Base-by-base conservation (phyloP, 2,113 vertebrate genomes). In the Gobius niger region DNA sequence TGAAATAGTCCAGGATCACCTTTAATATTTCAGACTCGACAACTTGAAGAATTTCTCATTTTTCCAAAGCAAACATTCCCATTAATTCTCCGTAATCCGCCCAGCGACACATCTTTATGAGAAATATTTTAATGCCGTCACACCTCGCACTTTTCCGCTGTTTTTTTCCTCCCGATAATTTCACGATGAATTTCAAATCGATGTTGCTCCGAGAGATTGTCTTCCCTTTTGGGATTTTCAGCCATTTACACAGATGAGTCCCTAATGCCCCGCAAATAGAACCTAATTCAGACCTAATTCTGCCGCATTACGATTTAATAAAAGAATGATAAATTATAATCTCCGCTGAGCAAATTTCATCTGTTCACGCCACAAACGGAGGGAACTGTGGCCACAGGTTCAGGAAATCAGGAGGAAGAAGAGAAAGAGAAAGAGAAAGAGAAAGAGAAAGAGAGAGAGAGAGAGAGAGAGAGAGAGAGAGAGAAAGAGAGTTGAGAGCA, bases 241-340 rank as follows among this genome's bases (percentile, higher is more conserved):
- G 84, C 85, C 89, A 89, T 92, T 93, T 92, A 90, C 91, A 91
- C 87, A 91, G 91, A 91, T 85, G 88, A 92, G 85, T 91, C 90
- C 88, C 74, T 91, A 92, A 93, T 91, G 80, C 90, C 86, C 85
- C 85, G 91, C 91, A 93, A 93, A 92, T 91, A 92, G 85, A 91
- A 91, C 92, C 90, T 92, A 89, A 93, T 92, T 92, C 89, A 90
- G 92, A 93, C 90, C 89, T 93, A 91, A 92, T 92, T 92, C 89
- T 67, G 85, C 85, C 63, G 89, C 87, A 92, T 92, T 92, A 92
- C 88, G 90, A 90, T 92, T 92, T 92, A 92, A 93, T 93, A 92
- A 92, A 92, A 89, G 91, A 92, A 89, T 91, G 82, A 90, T 91
- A 82, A 91, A 91, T 92, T 90, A 85, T 91, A 87, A 80, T 91